These are phyloP conservation scores for Patella depressa DNA, from an alignment of 2,888 invertebrate species.

Conservation along the genomic window DNA sequence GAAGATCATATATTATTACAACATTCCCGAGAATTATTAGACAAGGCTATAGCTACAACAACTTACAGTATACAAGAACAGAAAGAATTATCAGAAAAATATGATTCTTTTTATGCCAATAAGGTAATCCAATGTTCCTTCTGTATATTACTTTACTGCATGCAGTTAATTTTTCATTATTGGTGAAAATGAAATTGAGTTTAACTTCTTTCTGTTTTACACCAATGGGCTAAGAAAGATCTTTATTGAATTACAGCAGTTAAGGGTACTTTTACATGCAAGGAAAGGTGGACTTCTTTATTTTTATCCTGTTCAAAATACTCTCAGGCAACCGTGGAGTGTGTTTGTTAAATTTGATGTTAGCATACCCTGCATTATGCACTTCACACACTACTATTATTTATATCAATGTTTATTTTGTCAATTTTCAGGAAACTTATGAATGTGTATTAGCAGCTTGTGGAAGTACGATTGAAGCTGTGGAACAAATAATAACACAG, in stretches of 20 bases:
- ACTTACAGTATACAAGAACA: constrained; percentile 73
- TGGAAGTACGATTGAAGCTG: constrained; percentile 84
- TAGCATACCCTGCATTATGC: too few relatives aligned
- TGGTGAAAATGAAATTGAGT: not conserved
- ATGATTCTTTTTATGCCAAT: constrained; percentile 87
- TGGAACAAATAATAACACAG: constrained; percentile 80
- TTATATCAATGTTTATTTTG: too few relatives aligned
- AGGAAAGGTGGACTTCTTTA: too few relatives aligned
- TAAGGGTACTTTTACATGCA: too few relatives aligned
- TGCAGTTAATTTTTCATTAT: not conserved
- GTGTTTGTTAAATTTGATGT: too few relatives aligned
- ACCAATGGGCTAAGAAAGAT: too few relatives aligned
- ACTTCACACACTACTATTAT: too few relatives aligned
- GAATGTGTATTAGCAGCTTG: constrained; percentile 81
- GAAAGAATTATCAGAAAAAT: constrained; percentile 81
- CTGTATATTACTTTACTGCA: not conserved
- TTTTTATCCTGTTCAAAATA: too few relatives aligned
- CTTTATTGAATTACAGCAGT: too few relatives aligned
- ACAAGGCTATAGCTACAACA: constrained; percentile 78
- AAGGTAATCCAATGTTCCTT: constrained; percentile 75
- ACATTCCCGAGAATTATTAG: constrained; percentile 80
- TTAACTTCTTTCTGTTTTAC: too few relatives aligned
- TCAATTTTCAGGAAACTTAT: constrained; percentile 78
- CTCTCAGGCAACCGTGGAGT: too few relatives aligned
- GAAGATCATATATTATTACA: constrained; percentile 79